Percentiles rank a stretch among this genome's conserved stretches.
Evolutionary conservation across 2,113 vertebrate genomes (phyloP).

Genomic region (Spea multiplicata): DNA sequence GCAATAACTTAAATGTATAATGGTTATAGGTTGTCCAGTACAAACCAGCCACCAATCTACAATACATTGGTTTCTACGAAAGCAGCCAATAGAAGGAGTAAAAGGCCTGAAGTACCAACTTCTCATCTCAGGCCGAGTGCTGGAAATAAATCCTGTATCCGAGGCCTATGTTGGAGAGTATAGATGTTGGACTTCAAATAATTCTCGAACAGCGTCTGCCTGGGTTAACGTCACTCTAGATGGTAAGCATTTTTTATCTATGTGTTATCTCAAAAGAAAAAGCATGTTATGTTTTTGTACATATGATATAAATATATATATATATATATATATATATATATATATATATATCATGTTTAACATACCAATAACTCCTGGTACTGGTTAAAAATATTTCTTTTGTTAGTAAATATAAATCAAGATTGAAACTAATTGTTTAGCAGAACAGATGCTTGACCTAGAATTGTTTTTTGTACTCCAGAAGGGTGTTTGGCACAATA

Average conservation of each 20-base stretch:
- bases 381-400: no score
- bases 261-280: not conserved
- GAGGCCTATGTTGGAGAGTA: conserved; percentile 65
- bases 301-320: no score
- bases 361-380: no score
- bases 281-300: not conserved
- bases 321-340: no score
- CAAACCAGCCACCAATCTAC: conserved; percentile 60
- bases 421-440: no score
- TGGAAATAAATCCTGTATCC: conserved; percentile 72
- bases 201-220: conserved; percentile 63
- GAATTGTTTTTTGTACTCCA: no score
- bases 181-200: conserved; percentile 63
- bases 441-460: no score
- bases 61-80: conserved; percentile 71
- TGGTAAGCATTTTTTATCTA: conserved; percentile 59
- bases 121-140: conserved; percentile 67
- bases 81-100: conserved; percentile 59
- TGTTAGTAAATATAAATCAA: no score
- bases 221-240: conserved; percentile 71
- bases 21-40: conserved; percentile 63
- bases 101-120: conserved; percentile 58
- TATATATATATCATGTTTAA: no score
- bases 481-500: no score
- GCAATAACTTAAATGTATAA: no score